Evolutionary conservation across 2,113 vertebrate species (phyloP).

Genomic region (Gobio gobio): DNA sequence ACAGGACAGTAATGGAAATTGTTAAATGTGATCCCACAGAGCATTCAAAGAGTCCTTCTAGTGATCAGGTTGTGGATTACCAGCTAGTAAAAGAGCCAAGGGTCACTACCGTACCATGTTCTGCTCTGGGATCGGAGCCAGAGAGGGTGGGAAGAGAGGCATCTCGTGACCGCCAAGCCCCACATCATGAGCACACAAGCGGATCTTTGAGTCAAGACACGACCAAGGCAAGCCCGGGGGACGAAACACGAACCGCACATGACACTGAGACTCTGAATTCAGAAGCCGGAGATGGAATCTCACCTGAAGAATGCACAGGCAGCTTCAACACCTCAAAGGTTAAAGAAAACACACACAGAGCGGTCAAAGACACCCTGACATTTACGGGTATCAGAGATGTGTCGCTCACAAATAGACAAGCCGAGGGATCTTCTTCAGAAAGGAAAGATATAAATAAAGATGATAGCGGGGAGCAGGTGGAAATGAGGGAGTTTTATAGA

Average conservation of each 20-base stretch:
- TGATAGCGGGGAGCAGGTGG: conserved; percentile 14
- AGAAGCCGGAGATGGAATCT: conserved; percentile 67
- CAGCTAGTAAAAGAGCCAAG: conserved; percentile 63
- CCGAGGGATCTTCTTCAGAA: conserved; percentile 36
- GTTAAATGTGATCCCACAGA: not conserved
- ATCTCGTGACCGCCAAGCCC: conserved; percentile 55
- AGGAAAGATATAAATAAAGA: conserved; percentile 49
- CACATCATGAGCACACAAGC: not conserved
- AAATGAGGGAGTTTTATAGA: conserved; percentile 35
- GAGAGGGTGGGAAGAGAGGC: conserved; percentile 41
- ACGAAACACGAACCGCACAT: conserved; percentile 63
- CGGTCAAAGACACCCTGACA: conserved; percentile 66
- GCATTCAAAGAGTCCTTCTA: not conserved
- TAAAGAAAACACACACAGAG: conserved; percentile 55
- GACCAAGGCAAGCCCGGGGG: conserved; percentile 64
- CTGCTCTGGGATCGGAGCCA: conserved; percentile 58
- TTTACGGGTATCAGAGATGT: conserved; percentile 63
- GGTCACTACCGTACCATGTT: conserved; percentile 57
- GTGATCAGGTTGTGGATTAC: conserved; percentile 23
- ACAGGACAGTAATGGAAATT: not conserved
- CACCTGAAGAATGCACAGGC: conserved; percentile 59
- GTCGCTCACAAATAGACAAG: conserved; percentile 59
- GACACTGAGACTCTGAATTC: conserved; percentile 61
- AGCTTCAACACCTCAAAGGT: conserved; percentile 65
- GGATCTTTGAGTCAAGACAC: conserved; percentile 43